phyloP scores from a whole-genome alignment of 2,113 vertebrate species.

The Pycnonotus jocosus region DNA sequence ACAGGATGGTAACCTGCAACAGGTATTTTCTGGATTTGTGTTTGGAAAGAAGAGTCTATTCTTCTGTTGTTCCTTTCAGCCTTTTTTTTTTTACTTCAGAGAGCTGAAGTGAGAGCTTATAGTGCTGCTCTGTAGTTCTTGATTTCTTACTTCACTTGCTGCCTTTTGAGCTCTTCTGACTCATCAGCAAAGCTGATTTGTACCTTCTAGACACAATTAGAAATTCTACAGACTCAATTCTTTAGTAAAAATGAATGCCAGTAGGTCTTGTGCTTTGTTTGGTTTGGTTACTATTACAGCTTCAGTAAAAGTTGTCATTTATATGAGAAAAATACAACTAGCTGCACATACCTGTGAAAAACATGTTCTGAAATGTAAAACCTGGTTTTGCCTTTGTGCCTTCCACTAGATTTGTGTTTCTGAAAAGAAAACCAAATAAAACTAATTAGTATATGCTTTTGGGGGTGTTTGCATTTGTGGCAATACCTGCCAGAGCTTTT shows the following conservation, averaged over 20 bases:
- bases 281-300: neutral
- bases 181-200: neutral
- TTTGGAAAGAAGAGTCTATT: neutral
- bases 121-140: neutral
- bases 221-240: neutral
- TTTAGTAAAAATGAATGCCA: neutral
- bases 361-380: neutral
- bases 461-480: neutral
- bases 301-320: neutral
- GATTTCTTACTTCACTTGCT: neutral
- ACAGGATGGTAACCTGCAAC: neutral
- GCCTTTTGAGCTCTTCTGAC: neutral
- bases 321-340: neutral
- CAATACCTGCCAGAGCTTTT: neutral
- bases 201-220: neutral
- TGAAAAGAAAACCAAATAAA: neutral
- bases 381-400: neutral
- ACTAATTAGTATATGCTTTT: neutral
- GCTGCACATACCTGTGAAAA: neutral
- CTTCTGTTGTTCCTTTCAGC: neutral
- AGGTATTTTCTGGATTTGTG: neutral
- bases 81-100: neutral
- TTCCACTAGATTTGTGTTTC: neutral
- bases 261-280: neutral
- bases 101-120: neutral